These are phyloP conservation scores for Chiroxiphia lanceolata DNA, from an alignment of 2,797 vertebrate genomes.

Conservation along the genomic window DNA sequence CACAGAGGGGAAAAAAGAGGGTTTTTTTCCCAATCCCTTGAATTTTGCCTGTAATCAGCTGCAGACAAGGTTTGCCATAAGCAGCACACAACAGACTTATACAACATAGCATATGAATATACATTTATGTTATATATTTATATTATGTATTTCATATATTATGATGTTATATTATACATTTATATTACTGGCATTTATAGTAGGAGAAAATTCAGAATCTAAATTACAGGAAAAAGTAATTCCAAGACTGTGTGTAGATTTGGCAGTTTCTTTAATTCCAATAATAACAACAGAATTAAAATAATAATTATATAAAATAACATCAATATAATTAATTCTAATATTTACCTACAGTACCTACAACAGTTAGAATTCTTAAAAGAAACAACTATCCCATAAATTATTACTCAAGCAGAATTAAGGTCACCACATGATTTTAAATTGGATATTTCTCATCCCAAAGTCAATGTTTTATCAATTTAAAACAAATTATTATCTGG, in stretches of 20 bases:
- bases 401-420: neutral
- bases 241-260: neutral
- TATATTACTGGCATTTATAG: neutral
- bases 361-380: neutral
- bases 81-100: neutral
- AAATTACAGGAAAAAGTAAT: neutral
- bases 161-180: neutral
- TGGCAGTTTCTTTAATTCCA: neutral
- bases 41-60: neutral
- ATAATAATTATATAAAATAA: neutral
- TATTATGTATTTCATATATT: neutral
- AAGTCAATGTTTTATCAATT: neutral
- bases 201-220: neutral
- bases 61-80: fast-evolving
- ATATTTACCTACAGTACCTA: neutral
- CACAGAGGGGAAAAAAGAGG: fast-evolving
- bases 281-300: neutral
- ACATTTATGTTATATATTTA: neutral
- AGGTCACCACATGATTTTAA: neutral
- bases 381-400: neutral
- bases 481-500: neutral
- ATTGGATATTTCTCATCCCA: neutral
- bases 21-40: fast-evolving
- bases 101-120: neutral
- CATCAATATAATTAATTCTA: neutral